phyloP scores from a whole-genome alignment of 2,113 vertebrate species.

The Panurus biarmicus region DNA sequence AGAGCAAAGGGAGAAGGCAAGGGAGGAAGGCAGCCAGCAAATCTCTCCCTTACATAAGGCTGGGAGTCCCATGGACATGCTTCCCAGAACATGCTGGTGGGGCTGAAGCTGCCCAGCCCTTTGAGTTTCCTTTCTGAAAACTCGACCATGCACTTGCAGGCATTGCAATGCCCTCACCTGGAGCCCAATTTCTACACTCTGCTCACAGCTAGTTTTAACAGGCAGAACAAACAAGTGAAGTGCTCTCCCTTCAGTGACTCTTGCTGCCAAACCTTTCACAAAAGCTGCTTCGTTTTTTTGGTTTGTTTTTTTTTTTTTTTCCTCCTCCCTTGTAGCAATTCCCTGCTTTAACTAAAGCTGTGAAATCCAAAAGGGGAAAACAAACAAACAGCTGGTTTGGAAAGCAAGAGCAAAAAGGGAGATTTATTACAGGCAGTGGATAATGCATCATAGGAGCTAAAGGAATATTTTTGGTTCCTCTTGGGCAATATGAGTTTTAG shows the following conservation, averaged over 20 bases:
- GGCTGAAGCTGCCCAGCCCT: background rate
- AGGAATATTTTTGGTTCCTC: background rate
- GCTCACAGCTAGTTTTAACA: background rate
- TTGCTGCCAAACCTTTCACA: slow-evolving; percentile 25
- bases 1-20: background rate
- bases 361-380: slow-evolving; percentile 18
- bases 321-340: background rate
- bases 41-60: background rate
- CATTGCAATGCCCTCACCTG: rapidly evolving
- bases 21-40: background rate
- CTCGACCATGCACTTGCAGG: rapidly evolving
- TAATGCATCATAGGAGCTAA: background rate
- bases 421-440: slow-evolving; percentile 5
- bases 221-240: background rate
- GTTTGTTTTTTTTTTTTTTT: no score
- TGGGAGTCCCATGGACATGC: background rate
- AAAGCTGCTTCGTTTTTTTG: no score
- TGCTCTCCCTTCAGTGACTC: background rate
- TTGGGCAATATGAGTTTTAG: background rate
- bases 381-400: slow-evolving; percentile 49
- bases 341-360: background rate
- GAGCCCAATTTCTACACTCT: background rate
- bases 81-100: background rate
- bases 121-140: background rate
- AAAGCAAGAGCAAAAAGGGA: background rate